A percentile compares a stretch with the other conserved stretches of the same genome.
phyloP scores from a whole-genome alignment of 1,140 invertebrate species.

The Araneus ventricosus region DNA sequence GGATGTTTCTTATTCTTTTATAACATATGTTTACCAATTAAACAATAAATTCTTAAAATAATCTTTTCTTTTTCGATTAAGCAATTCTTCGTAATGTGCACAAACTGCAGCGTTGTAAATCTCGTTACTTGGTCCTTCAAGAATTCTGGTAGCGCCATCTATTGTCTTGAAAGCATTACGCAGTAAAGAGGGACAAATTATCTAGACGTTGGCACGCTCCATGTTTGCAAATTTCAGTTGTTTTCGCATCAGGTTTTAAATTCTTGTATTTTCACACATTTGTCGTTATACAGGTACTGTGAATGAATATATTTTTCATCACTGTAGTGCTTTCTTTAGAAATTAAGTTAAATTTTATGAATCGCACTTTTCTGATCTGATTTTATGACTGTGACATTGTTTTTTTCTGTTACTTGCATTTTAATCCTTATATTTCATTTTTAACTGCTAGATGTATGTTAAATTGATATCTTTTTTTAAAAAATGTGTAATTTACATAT shows the following conservation, averaged over 20 bases:
- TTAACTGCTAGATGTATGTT: neutral
- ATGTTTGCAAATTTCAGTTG: neutral
- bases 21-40: no score
- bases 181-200: constrained; percentile 23
- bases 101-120: neutral
- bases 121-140: constrained; percentile 13
- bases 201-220: neutral
- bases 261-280: neutral
- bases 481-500: no score
- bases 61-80: neutral
- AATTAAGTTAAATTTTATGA: neutral
- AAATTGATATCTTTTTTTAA: no score
- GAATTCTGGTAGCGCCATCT: constrained; percentile 66
- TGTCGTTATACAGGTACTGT: neutral
- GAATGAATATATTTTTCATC: neutral
- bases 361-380: neutral
- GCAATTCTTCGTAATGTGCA: neutral
- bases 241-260: neutral
- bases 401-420: neutral
- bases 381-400: neutral
- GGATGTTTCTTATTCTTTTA: no score
- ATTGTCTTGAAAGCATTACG: constrained; percentile 65
- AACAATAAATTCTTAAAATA: no score
- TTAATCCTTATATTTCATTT: neutral
- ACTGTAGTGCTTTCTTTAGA: neutral